Evolutionary conservation across 2,888 invertebrate genomes (phyloP), one percentile per base, ranked within the genome.

Genomic region (Epinotia nisella): DNA sequence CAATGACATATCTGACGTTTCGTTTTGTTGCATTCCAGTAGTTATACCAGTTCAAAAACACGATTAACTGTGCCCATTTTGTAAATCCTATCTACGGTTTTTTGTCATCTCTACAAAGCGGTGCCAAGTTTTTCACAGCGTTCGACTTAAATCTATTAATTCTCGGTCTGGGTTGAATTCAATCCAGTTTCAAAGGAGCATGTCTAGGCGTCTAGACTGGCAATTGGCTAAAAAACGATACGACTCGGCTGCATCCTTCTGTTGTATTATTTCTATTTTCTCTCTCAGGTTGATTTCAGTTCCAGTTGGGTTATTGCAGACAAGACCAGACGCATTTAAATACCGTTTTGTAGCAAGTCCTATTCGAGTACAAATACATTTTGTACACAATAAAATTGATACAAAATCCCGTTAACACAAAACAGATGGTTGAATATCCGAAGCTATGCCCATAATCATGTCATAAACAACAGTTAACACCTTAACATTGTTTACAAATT

Each of bases 121-220:
- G 15, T 58, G 69, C 29, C 73, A 69, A 59, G 75, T 76, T 79
- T 77, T 81, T 81, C 75, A 77, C 76, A 76, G 76, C 90, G 78
- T 85, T 85, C 86, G 87, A 84, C 87, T 83, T 81, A 74, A 78
- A 79, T 87, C 87, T 90, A 87, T 90, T 87, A 88, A 88, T 88
- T 84, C 81, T 81, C 76, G 78, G 81, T 82, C 82, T 84, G 75
- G 79, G 79, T 78, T 78, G 81, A 83, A 84, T 83, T 82, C 82
- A 84, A 87, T 87, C 86, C 85, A 85, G 87, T 87, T 87, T 82
- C 81, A 75, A 80, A 81, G 82, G 80, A 78, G 80, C 76, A 76
- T 77, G 87, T 86, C 83, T 89, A 84, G 83, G 81, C 81, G 90
- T 90, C 91, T 91, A 90, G 91, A 90, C 91, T 76, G 74, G 77